phyloP scores from a whole-genome alignment of 2,888 invertebrate species.

The Busseola fusca region DNA sequence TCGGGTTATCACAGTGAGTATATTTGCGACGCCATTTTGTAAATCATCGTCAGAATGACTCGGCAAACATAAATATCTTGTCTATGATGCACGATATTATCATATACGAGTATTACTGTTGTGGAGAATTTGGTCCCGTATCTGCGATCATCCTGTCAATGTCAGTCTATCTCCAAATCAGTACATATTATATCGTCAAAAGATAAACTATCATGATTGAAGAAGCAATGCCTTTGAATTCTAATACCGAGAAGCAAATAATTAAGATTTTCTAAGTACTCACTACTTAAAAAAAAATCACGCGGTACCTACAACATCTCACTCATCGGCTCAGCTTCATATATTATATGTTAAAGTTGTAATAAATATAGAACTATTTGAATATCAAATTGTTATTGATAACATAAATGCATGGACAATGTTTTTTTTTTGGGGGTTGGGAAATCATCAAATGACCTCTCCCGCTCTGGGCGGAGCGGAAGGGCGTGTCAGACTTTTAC shows the following conservation, averaged over 20 bases:
- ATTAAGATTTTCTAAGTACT: too few relatives aligned
- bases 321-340: constrained; percentile 11
- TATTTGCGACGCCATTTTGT: constrained; percentile 4
- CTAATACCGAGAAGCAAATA: background rate
- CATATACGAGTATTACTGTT: background rate
- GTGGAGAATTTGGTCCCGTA: background rate
- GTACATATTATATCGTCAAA: background rate
- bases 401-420: too few relatives aligned
- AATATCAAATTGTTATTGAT: background rate
- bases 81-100: background rate
- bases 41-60: constrained; percentile 33
- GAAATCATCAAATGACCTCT: too few relatives aligned
- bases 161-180: background rate
- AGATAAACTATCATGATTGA: background rate
- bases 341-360: background rate
- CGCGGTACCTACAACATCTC: background rate
- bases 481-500: too few relatives aligned
- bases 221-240: background rate
- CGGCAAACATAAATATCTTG: background rate
- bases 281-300: constrained; percentile 15
- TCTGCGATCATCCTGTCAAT: background rate
- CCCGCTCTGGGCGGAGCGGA: too few relatives aligned
- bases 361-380: background rate
- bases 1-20: background rate
- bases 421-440: too few relatives aligned